These are phyloP conservation scores for Diloba caeruleocephala DNA, from an alignment of 2,888 invertebrate genomes.

Conservation along the genomic window DNA sequence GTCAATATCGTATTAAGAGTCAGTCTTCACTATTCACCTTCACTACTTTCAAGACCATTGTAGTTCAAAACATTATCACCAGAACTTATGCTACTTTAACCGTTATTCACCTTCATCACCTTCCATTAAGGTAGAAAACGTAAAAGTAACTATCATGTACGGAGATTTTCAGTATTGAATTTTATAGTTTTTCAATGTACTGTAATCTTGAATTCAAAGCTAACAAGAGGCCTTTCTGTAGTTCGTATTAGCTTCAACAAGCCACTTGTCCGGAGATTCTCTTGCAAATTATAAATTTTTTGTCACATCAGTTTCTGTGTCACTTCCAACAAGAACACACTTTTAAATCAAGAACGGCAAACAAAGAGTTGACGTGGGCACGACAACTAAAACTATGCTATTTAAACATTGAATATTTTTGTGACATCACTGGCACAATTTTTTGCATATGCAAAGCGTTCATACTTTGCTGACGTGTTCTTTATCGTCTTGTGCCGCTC, in stretches of 20 bases:
- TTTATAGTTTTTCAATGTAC: conserved; percentile 22
- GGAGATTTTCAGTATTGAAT: conserved; percentile 28
- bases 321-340: conserved; percentile 36
- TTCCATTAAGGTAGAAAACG: conserved; percentile 34
- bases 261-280: conserved; percentile 27
- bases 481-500: conserved; percentile 41
- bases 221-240: conserved; percentile 32
- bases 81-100: conserved; percentile 11
- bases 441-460: conserved; percentile 37
- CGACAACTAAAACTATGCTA: conserved; percentile 42
- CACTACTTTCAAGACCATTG: conserved; percentile 4
- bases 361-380: conserved; percentile 43
- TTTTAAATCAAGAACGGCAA: conserved; percentile 49
- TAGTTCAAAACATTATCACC: conserved; percentile 2
- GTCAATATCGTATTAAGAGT: too few relatives aligned
- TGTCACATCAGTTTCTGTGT: conserved; percentile 45
- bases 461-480: conserved; percentile 16
- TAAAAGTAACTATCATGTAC: conserved; percentile 15
- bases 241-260: conserved; percentile 10
- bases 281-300: conserved; percentile 40
- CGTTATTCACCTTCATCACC: neutral
- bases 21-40: too few relatives aligned
- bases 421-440: conserved; percentile 42
- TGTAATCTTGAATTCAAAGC: conserved; percentile 4
- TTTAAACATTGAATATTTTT: conserved; percentile 37